Evolutionary conservation across 2,113 vertebrate species (phyloP), one percentile per base, ranked within the genome.

Genomic region (Gobiocypris rarus): DNA sequence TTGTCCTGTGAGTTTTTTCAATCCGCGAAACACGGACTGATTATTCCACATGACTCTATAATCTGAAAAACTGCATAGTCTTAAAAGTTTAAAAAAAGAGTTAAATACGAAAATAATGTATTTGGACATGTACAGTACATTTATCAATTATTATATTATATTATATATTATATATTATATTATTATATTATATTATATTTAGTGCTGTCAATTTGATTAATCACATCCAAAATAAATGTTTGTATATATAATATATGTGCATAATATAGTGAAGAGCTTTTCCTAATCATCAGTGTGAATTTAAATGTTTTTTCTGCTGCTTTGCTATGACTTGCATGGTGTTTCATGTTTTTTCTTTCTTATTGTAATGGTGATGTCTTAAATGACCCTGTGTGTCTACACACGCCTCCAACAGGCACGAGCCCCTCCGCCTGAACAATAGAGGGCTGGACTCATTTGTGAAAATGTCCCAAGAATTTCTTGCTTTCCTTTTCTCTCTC

Each of bases 391-490:
- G 52, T 48, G 38, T 67, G 77, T 75, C 67, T 41, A 11, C 76
- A 24, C 84, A 81, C 34, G 77, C 67, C n/a, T 54, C 45, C 54
- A 52, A 48, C 41, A 45, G 31, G 8, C 77, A 50, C 52, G 54
- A 74, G 76, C 26, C 45, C 26, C 70, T 65, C 43, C 1, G 22
- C 50, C 75, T 19, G 38, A 67, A 77, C 80, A 83, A 83, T 43
- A 67, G 80, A 52, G 80, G 80, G 73, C 26, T 6, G 71, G 58
- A 76, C 24, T 75, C 43, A 76, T 86, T 82, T 85, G 70, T 76
- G 63, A 50, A 43, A 58, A 75, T 76, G 84, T 75, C 50, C 50
- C 45, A 70, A 81, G 63, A 81, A 86, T 65, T 26, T 52, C 48
- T 75, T 70, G 69, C 80, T 86, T 73, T 75, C 56, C 38, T 86